Percentiles rank a stretch among this genome's conserved stretches.
Conservation (phyloP, 2,797 vertebrate species). For the Eulemur albifrons region DNA sequence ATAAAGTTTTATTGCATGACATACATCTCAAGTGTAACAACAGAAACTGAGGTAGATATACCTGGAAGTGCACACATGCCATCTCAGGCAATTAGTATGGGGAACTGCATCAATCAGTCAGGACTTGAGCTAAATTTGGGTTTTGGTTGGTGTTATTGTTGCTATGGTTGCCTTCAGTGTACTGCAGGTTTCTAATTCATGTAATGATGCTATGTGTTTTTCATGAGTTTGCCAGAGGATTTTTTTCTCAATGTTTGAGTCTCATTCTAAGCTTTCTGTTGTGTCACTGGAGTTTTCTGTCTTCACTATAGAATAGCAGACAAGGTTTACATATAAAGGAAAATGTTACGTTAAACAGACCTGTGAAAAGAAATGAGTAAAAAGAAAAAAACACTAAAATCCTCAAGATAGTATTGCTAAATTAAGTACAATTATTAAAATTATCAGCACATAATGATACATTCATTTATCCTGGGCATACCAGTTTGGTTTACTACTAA, state of each 20-base stretch:
- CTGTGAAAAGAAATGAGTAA: background rate
- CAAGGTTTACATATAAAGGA: background rate
- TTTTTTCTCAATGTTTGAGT: background rate
- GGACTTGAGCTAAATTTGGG: background rate
- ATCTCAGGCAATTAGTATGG: background rate
- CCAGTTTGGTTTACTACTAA: background rate
- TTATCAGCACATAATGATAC: background rate
- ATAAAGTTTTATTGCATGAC: background rate
- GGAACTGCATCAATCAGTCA: background rate
- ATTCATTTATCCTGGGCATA: background rate
- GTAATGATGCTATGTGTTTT: background rate
- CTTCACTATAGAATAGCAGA: background rate
- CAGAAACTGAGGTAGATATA: background rate
- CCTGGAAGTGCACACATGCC: background rate
- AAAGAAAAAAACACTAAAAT: background rate
- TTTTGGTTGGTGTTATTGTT: background rate
- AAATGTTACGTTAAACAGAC: background rate
- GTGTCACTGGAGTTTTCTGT: background rate
- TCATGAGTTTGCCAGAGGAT: background rate
- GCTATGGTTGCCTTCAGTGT: background rate
- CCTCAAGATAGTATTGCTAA: background rate
- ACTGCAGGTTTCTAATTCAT: background rate
- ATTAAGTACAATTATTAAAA: background rate
- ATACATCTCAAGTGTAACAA: background rate
- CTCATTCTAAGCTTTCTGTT: background rate